phyloP scores from a whole-genome alignment of 2,113 vertebrate genomes.

The Cochlearius cochlearius region DNA sequence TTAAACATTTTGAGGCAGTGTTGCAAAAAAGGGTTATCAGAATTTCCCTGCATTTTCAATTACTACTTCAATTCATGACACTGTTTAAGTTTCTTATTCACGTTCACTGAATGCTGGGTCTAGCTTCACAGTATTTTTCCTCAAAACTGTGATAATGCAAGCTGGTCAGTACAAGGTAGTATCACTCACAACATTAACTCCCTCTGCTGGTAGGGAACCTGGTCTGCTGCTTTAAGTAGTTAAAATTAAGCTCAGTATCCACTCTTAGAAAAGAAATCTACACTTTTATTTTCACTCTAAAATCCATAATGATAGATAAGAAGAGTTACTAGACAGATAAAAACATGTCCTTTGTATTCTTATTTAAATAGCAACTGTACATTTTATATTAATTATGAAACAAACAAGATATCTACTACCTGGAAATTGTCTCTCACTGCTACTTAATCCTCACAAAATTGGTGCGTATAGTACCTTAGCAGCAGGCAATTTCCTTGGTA shows the following conservation, averaged over 20 bases:
- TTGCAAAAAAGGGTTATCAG: not conserved
- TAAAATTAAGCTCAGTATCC: not conserved
- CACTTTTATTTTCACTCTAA: not conserved
- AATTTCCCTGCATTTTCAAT: not conserved
- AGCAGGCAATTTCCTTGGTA: not conserved
- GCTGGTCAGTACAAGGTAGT: not conserved
- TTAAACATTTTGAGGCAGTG: not conserved
- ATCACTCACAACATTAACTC: not conserved
- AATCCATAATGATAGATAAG: not conserved
- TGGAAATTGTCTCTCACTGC: not conserved
- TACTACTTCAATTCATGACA: not conserved
- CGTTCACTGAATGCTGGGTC: not conserved
- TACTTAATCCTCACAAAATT: not conserved
- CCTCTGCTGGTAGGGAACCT: conserved; percentile 43
- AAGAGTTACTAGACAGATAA: not conserved
- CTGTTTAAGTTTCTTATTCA: not conserved
- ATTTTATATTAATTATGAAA: not conserved
- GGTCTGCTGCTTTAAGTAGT: not conserved
- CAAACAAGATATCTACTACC: not conserved
- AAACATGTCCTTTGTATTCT: not conserved
- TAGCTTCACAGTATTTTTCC: not conserved
- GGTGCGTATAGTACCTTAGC: not conserved
- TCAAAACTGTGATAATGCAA: not conserved
- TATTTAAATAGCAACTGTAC: not conserved
- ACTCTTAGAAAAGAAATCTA: not conserved